Evolutionary conservation across 2,113 vertebrate species (phyloP), one percentile per base, ranked within the genome.

Genomic region (Furnarius figulus): DNA sequence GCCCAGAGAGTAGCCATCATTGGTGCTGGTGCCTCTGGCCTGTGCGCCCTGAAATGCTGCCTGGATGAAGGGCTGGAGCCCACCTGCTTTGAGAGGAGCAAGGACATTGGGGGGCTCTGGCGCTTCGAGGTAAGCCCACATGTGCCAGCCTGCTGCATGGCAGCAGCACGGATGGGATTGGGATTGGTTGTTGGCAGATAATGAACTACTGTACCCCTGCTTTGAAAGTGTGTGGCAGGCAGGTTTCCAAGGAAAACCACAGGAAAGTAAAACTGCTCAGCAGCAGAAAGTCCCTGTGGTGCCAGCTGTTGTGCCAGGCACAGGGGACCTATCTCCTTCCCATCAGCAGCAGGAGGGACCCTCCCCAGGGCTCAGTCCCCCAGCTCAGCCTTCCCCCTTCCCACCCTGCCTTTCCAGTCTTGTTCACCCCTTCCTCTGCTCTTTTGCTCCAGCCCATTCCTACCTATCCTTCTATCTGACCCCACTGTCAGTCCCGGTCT

Each of bases 1-100:
- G 30, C 52, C 39, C 14, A 0, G 25, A 47, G 3, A 85, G 78
- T 95, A 8, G 96, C 93, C 19, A 9, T 96, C 66, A 79, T 94
- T 0, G 95, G 93, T 8, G 96, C 92, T 0, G 87, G 92, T 13
- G 92, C 56, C 49, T 95, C 93, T 22, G 96, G 95, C 44, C 63
- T 96, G 39, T 95, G 93, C 0, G 85, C 95, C 37, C 74, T 93
- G 74, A 97, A 97, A 78, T 94, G 95, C 87, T 97, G 96, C 81
- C 92, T 97, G 96, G 96, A 97, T 19, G 96, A 97, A 35, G 95
- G 92, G 23, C 52, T 97, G 85, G 70, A 50, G 28, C 87, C 96
- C 71, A 91, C 61, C 70, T 97, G 96, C 87, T 96, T 95, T 1
- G 96, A 96, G 93, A 77, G 27, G 68, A 97, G 87, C 3, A 6